Conservation (phyloP, 2,113 vertebrate genomes). For the Gambusia affinis region DNA sequence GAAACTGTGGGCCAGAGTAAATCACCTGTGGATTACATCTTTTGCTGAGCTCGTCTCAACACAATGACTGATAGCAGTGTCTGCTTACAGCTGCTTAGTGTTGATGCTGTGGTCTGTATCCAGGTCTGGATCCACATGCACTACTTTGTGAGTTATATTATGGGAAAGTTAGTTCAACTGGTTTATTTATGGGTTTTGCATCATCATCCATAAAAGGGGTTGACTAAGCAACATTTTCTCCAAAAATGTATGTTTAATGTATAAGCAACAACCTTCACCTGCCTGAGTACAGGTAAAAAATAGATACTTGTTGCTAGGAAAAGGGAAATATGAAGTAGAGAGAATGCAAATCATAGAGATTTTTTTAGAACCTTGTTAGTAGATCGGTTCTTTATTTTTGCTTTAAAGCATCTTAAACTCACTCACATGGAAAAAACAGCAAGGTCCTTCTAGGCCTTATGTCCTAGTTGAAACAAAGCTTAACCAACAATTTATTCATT, state of each 20-base stretch:
- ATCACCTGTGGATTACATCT: slow-evolving; percentile 58
- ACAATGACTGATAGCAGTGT: slow-evolving; percentile 22
- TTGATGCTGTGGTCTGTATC: slow-evolving; percentile 16
- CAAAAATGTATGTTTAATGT: neutral
- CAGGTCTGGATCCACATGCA: neutral
- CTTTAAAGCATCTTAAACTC: neutral
- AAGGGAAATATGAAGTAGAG: neutral
- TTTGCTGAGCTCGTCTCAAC: slow-evolving; percentile 48
- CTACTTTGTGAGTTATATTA: neutral
- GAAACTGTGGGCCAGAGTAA: slow-evolving; percentile 26
- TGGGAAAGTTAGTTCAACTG: neutral
- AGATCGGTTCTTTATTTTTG: neutral
- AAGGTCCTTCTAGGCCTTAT: neutral
- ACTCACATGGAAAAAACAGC: neutral
- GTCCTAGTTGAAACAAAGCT: neutral
- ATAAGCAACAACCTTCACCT: neutral
- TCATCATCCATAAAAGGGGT: neutral
- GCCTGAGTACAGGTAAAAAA: neutral
- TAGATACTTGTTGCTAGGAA: neutral
- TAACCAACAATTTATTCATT: neutral
- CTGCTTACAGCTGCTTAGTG: slow-evolving; percentile 25
- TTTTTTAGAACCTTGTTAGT: neutral
- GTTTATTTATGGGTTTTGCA: neutral
- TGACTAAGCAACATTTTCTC: neutral
- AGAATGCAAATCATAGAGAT: neutral